Base-by-base conservation (phyloP, 2,888 invertebrate genomes). In the Drosophila bunnanda region DNA sequence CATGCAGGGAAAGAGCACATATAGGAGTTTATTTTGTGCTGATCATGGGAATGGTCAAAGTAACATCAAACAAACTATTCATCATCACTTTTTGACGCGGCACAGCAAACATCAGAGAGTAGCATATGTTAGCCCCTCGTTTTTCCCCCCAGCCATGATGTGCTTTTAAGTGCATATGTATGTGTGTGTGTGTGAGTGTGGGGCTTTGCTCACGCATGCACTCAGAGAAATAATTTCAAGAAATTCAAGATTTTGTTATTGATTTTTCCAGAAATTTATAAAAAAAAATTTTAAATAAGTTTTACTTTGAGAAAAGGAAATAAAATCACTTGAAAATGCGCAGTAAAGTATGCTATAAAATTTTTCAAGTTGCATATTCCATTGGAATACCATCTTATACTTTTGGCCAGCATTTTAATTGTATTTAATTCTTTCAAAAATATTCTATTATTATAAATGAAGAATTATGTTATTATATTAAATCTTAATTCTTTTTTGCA, bases 51-150 rank as follows among this genome's bases (percentile, higher is more conserved):
- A 80, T 77, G 89, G 85, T 89, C 87, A 85, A 82, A 85, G 87
- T 85, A 84, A 85, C 88, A 89, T 80, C 88, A 86, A 89, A 89
- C 89, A 86, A 89, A 89, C 86, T 88, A 86, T 86, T 82, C 89
- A 86, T 86, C 86, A 89, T 89, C 85, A 78, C 69, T 75, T 79
- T 71, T 85, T 89, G 86, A 89, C 86, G 83, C 79, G 75, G 69
- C 74, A 76, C 72, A 67, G 83, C 75, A 79, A 80, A 83, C 76
- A 76, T 74, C 64, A 71, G 44, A 78, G 55, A 68, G 54, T 41
- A 68, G 62, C 71, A 76, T 75, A 70, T 75, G 76, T 43, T 52
- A 41, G 43, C 30, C 44, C 50, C 20, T 32, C 43, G 10, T 38
- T 55, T 54, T 38, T 46, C 58, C 48, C 28, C 28, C 38, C 15